Evolutionary conservation across 2,888 invertebrate species (phyloP).

Genomic region (Coremacera marginata): DNA sequence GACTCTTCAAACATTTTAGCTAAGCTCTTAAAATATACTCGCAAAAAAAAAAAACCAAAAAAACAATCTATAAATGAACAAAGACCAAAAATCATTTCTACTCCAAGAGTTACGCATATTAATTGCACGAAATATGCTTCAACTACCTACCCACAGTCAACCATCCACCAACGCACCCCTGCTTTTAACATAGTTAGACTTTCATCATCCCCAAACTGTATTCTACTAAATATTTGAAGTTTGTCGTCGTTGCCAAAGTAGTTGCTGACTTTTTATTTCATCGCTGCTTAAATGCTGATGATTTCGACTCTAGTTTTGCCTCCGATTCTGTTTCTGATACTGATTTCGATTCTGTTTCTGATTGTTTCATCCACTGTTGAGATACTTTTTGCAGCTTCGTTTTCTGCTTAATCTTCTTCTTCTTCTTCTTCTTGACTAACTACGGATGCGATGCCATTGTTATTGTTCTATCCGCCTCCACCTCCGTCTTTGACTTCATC

Average conservation of each 20-base stretch:
- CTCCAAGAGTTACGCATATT: no score
- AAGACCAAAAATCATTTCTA: no score
- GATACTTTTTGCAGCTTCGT: background rate
- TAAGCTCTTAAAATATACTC: background rate
- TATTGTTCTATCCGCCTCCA: slow-evolving; percentile 3
- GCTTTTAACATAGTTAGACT: background rate
- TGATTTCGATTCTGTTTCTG: slow-evolving; percentile 1
- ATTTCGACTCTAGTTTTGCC: background rate
- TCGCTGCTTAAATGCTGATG: background rate
- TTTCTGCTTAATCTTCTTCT: background rate
- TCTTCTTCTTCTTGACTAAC: background rate
- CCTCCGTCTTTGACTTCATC: background rate
- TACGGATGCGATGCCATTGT: slow-evolving; percentile 15
- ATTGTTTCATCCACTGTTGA: background rate
- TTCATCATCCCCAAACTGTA: slow-evolving; percentile 2
- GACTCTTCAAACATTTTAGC: background rate
- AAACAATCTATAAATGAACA: no score
- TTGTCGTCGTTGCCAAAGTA: background rate
- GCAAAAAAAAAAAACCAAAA: background rate
- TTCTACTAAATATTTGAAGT: background rate
- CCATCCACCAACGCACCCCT: background rate
- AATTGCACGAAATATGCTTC: no score
- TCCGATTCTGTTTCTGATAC: slow-evolving; percentile 18
- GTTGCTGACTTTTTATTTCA: background rate
- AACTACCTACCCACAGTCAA: no score